Conservation (phyloP, 2,888 invertebrate genomes). For the Pammene fasciana region DNA sequence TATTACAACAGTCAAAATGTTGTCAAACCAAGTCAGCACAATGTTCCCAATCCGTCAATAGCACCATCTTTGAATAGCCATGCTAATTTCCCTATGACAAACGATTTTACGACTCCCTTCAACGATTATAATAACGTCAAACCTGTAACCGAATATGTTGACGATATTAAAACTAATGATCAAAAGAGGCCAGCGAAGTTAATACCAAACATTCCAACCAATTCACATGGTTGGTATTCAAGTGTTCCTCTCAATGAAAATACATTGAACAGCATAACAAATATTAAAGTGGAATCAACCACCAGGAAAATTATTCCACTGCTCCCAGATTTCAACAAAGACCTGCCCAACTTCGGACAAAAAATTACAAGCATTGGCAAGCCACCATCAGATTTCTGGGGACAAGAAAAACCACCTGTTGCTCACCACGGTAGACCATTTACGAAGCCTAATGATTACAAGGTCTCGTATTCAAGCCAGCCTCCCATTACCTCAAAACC, state of each 20-base stretch:
- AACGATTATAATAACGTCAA: constrained; percentile 50
- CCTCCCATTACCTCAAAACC: constrained; percentile 58
- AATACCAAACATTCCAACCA: constrained; percentile 71
- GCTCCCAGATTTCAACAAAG: constrained; percentile 62
- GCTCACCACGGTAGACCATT: constrained; percentile 68
- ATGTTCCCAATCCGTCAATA: constrained; percentile 48
- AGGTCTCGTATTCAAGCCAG: constrained; percentile 50
- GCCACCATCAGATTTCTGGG: constrained; percentile 72
- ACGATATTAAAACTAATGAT: constrained; percentile 55
- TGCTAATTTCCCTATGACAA: constrained; percentile 78
- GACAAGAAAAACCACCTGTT: constrained; percentile 48
- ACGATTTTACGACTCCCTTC: constrained; percentile 56
- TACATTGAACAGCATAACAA: constrained; percentile 62
- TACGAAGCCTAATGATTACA: constrained; percentile 58
- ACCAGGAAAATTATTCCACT: constrained; percentile 75
- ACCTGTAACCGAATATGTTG: constrained; percentile 59
- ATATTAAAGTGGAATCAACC: constrained; percentile 68
- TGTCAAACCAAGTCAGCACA: constrained; percentile 46
- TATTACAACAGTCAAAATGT: constrained; percentile 46
- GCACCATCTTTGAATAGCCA: constrained; percentile 70
- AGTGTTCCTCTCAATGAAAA: constrained; percentile 64
- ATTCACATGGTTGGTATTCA: constrained; percentile 79
- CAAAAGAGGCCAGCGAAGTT: constrained; percentile 66
- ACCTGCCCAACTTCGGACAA: constrained; percentile 69
- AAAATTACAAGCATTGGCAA: constrained; percentile 71